Evolutionary conservation across 2,113 vertebrate species (phyloP), one percentile per base, ranked within the genome.

Genomic region (Saccopteryx leptura): DNA sequence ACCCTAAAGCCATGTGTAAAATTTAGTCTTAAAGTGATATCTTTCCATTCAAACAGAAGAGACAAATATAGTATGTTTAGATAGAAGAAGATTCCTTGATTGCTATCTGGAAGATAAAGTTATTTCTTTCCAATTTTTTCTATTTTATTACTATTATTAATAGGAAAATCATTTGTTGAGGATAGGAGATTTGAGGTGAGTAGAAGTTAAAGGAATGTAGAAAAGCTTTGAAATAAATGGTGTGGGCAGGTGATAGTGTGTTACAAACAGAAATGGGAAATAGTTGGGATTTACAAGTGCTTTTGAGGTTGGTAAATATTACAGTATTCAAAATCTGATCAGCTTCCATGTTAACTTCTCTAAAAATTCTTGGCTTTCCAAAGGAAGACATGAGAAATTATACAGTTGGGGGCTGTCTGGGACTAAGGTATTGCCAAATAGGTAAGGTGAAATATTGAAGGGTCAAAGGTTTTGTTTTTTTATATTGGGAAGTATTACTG

Each of bases 121-220:
- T 93, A 19, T 60, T 88, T 31, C n/a, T 94, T 88, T 81, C 23
- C 28, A 26, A 33, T 83, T 65, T 92, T 21, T n/a, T 56, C 39
- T 74, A 12, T 65, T 79, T 39, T 33, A 28, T 56, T 69, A 24
- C 17, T 74, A 48, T 75, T 75, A 76, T 79, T 72, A 89, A 68
- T 14, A 69, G 31, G 9, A 69, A 71, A 71, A 10, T 46, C 58
- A 66, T 85, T 18, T 58, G 26, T 80, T 74, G 12, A 65, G 6
- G 9, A 5, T 88, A 88, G 54, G 76, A 68, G 39, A 11, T 4
- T 75, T 74, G n/a, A 83, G 21, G 46, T 68, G 5, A 15, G 68
- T 91, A 26, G 33, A 94, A 21, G 15, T 82, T 91, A 91, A 54
- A 69, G 26, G 9, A 56, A 50, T 71, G 9, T 15, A 58, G 23